phyloP scores from a whole-genome alignment of 2,888 invertebrate genomes.

The Drosophila kambysellisi region DNA sequence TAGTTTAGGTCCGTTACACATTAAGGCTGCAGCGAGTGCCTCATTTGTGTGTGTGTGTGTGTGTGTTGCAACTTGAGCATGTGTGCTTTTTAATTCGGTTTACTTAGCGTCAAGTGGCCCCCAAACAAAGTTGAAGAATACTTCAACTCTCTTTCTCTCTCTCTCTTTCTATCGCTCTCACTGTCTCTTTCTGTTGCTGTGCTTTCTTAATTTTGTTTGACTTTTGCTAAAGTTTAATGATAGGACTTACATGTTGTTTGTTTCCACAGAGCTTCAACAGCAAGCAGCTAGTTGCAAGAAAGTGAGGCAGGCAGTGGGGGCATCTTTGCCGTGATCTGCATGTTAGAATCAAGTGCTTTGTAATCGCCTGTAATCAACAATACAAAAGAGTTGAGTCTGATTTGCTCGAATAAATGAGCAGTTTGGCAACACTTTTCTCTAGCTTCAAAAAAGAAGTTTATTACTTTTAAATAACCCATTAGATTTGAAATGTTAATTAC shows the following conservation, averaged over 20 bases:
- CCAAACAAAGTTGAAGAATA: conserved; percentile 42
- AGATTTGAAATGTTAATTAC: background rate
- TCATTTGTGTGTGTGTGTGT: conserved; percentile 15
- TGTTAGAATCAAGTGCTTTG: conserved; percentile 55
- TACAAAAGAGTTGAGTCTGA: conserved; percentile 35
- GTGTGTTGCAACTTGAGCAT: conserved; percentile 20
- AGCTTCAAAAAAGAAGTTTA: background rate
- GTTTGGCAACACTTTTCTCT: background rate
- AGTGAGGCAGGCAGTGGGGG: background rate
- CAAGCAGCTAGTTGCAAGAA: background rate
- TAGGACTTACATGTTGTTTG: conserved; percentile 56
- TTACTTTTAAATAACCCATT: background rate
- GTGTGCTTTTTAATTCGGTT: conserved; percentile 73
- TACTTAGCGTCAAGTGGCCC: conserved; percentile 63
- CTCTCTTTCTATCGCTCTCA: background rate
- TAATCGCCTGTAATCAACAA: conserved; percentile 74
- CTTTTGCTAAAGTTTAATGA: conserved; percentile 74
- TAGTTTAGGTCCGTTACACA: conserved; percentile 44
- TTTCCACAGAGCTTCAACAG: conserved; percentile 1
- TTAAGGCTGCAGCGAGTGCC: conserved; percentile 32
- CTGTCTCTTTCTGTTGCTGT: conserved; percentile 8
- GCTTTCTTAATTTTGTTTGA: conserved; percentile 77
- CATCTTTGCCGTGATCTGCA: conserved; percentile 28
- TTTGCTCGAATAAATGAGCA: conserved; percentile 19
- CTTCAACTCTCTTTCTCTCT: background rate